Evolutionary conservation across 2,113 vertebrate genomes (phyloP).

Genomic region (Gasterosteus nipponicus): DNA sequence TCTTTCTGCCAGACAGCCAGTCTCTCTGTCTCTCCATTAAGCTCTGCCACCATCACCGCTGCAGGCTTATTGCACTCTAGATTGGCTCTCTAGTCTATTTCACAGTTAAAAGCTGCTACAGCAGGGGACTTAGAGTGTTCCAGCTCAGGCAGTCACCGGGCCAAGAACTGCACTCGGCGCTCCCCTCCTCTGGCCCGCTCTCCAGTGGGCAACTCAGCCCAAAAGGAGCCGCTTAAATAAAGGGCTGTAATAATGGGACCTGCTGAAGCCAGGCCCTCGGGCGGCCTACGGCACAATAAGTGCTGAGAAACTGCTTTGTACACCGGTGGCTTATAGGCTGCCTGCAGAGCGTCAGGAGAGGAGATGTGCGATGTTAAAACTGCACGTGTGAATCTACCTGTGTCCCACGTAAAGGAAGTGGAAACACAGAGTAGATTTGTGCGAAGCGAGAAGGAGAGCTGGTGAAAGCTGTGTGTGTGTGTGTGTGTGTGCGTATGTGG

Average conservation of each 20-base stretch:
- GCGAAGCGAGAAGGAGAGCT: not conserved
- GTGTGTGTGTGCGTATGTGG: too few species aligned
- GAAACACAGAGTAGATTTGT: conserved; percentile 1
- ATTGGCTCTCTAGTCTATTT: conserved; percentile 74
- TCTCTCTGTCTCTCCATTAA: conserved; percentile 75
- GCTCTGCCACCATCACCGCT: conserved; percentile 66
- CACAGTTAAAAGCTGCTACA: conserved; percentile 69
- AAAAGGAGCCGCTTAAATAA: conserved; percentile 75
- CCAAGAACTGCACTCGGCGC: conserved; percentile 65
- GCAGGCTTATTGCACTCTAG: conserved; percentile 74
- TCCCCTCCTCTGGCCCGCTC: conserved; percentile 61
- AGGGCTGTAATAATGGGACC: conserved; percentile 72
- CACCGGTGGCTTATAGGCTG: conserved; percentile 38
- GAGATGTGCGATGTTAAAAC: not conserved
- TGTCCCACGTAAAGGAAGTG: conserved; percentile 10
- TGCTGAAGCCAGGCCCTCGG: conserved; percentile 62
- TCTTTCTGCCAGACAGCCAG: conserved; percentile 57
- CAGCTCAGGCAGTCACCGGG: conserved; percentile 51
- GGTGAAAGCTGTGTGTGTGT: not conserved
- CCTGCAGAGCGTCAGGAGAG: conserved; percentile 17
- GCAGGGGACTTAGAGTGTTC: conserved; percentile 63
- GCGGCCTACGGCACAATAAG: conserved; percentile 61
- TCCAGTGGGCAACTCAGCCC: conserved; percentile 66
- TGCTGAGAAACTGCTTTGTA: conserved; percentile 64
- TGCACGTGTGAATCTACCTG: not conserved